Conservation (phyloP, 1,140 invertebrate genomes). For the Pseudomyrmex gracilis region DNA sequence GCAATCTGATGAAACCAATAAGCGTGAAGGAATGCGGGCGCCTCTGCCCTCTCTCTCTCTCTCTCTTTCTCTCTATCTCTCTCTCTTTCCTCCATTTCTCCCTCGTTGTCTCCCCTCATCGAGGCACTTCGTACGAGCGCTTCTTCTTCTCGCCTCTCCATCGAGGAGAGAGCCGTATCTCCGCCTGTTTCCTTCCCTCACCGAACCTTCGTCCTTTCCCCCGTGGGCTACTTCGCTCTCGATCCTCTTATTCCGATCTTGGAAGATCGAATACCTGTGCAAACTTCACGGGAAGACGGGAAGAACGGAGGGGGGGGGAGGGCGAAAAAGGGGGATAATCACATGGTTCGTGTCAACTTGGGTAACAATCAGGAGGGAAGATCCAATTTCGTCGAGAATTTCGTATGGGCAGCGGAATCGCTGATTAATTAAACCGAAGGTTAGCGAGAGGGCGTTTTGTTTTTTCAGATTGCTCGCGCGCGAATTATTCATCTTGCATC, state of each 20-base stretch:
- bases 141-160: slow-evolving; percentile 54
- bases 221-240: slow-evolving; percentile 36
- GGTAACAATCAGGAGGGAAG: slow-evolving; percentile 51
- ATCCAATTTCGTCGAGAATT: slow-evolving; percentile 45
- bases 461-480: background rate
- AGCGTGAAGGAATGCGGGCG: slow-evolving; percentile 83
- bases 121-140: background rate
- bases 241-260: slow-evolving; percentile 62
- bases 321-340: slow-evolving; percentile 42
- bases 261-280: slow-evolving; percentile 53
- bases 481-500: slow-evolving; percentile 39
- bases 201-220: slow-evolving; percentile 17
- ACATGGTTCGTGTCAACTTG: slow-evolving; percentile 61
- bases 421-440: slow-evolving; percentile 53
- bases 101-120: slow-evolving; percentile 34
- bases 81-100: slow-evolving; percentile 46
- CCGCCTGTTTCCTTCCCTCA: slow-evolving; percentile 33
- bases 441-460: slow-evolving; percentile 1
- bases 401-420: slow-evolving; percentile 50
- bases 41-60: slow-evolving; percentile 52
- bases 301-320: slow-evolving; percentile 1
- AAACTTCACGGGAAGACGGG: slow-evolving; percentile 40
- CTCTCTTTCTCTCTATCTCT: slow-evolving; percentile 39
- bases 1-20: slow-evolving; percentile 85
- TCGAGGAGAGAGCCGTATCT: slow-evolving; percentile 7